Evolutionary conservation across 1,140 invertebrate genomes (phyloP), one percentile per base, ranked within the genome.

Genomic region (Diorhabda elongata): DNA sequence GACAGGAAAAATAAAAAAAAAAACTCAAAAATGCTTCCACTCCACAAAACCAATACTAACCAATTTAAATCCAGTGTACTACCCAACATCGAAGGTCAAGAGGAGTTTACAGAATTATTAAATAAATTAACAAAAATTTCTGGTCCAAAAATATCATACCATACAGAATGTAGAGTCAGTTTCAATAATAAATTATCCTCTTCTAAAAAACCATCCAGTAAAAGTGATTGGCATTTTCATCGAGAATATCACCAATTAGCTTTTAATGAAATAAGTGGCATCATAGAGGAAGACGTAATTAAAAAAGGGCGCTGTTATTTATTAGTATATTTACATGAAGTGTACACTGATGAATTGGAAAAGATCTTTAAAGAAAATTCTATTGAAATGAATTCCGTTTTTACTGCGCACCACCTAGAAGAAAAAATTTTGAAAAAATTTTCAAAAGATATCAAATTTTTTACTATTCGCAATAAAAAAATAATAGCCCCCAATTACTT

Each of bases 371-470:
- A 44, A 62, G 61, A 62, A 44, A 11, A 62, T 62, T 62, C n/a
- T 3, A 9, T 62, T 44, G n/a, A 62, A 62, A 44, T 62, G 43
- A 62, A 62, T 44, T 8, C 42, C 6, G 44, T n/a, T 44, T 26
- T 26, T 26, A 44, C 44, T 42, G 44, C 61, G 44, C 61, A 62
- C 4, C 61, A 62, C 11, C 43, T 62, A 7, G 61, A 62, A 62
- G 42, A 43, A 62, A 62, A 62, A 45, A 62, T 62, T 45, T 44
- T 62, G 42, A 43, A 62, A 62, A 62, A 45, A 62, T 62, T 45
- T 44, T 62, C 11, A 62, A 62, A 44, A 62, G 61, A 60, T 60
- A 26, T 60, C 4, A 11, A 26, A 60, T 26, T 42, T 60, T 60
- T 11, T 60, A 60, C 58, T 60, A 60, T 60, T 41, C 3, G 26